Conservation (phyloP, 2,113 vertebrate species). For the Todiramphus saurophagus region DNA sequence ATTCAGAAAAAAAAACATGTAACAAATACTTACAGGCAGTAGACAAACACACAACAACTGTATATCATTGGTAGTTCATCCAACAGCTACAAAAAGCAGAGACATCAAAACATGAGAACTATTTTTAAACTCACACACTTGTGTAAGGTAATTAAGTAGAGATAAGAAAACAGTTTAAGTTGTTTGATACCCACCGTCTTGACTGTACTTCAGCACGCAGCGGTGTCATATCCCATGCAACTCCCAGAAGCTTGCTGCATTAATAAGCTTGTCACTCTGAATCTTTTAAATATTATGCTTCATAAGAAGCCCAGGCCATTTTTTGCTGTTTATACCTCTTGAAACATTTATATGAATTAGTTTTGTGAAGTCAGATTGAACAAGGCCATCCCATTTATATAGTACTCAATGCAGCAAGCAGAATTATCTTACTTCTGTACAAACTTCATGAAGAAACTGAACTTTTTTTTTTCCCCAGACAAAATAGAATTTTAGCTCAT, state of each 20-base stretch:
- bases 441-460: not conserved
- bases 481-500: not conserved
- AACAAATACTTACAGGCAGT: slow-evolving; percentile 92
- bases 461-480: not conserved
- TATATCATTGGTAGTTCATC: slow-evolving; percentile 99
- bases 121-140: not conserved
- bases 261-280: not conserved
- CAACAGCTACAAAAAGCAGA: slow-evolving; percentile 83
- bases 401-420: not conserved
- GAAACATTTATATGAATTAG: not conserved
- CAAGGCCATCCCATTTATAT: not conserved
- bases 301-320: not conserved
- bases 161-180: not conserved
- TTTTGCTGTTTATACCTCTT: not conserved
- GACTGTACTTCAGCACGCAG: rapidly evolving
- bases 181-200: not conserved
- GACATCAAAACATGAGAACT: slow-evolving; percentile 38
- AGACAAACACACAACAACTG: slow-evolving; percentile 95
- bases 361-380: not conserved
- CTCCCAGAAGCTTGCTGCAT: not conserved
- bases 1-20: not conserved
- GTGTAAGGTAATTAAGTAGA: not conserved
- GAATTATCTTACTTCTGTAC: not conserved
- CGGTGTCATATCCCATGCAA: not conserved
- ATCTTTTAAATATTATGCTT: not conserved